Evolutionary conservation across 2,113 vertebrate species (phyloP).

Genomic region (Tachycineta bicolor): DNA sequence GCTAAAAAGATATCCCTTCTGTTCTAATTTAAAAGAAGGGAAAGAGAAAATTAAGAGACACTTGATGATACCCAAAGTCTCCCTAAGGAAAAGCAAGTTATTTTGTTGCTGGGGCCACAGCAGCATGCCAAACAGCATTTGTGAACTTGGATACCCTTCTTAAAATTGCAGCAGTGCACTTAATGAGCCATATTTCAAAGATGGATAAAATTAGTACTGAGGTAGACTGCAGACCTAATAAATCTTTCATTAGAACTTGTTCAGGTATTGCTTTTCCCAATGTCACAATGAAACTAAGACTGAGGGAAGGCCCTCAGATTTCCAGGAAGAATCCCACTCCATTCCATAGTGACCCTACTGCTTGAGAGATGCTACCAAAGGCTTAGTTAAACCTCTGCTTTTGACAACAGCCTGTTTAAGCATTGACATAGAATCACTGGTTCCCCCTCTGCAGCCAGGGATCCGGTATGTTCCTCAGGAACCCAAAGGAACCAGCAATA

Average conservation of each 20-base stretch:
- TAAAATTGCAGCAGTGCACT: slow-evolving; percentile 32
- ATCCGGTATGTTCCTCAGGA: neutral
- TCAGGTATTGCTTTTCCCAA: neutral
- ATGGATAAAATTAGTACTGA: slow-evolving; percentile 2
- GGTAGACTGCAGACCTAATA: neutral
- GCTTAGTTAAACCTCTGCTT: neutral
- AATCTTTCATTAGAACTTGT: neutral
- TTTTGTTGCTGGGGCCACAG: neutral
- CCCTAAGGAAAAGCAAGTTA: neutral
- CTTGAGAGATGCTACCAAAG: neutral
- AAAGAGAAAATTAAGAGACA: neutral
- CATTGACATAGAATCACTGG: accelerated
- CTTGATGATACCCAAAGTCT: neutral
- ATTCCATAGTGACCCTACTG: neutral
- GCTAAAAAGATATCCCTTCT: neutral
- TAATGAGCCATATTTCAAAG: slow-evolving; percentile 50
- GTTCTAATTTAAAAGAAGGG: neutral
- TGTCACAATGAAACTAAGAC: neutral
- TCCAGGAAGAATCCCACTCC: neutral
- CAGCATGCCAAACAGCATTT: neutral
- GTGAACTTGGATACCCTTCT: slow-evolving; percentile 18
- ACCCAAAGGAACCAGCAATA: neutral
- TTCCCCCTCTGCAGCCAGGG: neutral
- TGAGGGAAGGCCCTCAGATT: neutral
- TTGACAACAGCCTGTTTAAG: neutral